A percentile compares a stretch with the other conserved stretches of the same genome.
Evolutionary conservation across 2,797 vertebrate species (phyloP).

Genomic region (Yasuhikotakia modesta): DNA sequence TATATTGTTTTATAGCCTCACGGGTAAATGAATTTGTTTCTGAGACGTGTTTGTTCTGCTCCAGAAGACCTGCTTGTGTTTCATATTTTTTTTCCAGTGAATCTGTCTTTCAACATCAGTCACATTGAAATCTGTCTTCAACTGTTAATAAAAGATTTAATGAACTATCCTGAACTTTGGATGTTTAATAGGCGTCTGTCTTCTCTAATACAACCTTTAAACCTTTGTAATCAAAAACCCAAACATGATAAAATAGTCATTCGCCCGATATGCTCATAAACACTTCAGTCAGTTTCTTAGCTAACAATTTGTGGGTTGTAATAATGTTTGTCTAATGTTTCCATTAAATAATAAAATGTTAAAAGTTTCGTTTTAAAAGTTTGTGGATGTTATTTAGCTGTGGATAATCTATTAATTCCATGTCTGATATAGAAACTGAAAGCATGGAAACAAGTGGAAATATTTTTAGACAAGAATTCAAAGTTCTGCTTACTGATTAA

Average conservation of each 20-base stretch:
- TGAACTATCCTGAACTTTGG: neutral
- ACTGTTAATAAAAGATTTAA: neutral
- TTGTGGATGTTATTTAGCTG: neutral
- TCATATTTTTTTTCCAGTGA: neutral
- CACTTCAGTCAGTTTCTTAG: neutral
- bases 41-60: neutral
- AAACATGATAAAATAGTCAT: neutral
- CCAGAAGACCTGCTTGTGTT: neutral
- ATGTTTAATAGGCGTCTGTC: neutral
- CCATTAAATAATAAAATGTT: no score
- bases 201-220: neutral
- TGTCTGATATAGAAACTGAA: constrained; percentile 11
- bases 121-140: neutral
- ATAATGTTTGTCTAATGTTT: no score
- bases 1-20: neutral
- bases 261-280: neutral
- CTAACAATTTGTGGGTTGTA: no score
- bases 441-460: neutral
- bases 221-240: neutral
- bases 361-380: no score
- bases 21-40: neutral
- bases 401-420: neutral
- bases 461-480: neutral
- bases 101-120: neutral
- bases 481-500: neutral